phyloP scores from a whole-genome alignment of 2,888 invertebrate species.

The Luperina nickerlii region DNA sequence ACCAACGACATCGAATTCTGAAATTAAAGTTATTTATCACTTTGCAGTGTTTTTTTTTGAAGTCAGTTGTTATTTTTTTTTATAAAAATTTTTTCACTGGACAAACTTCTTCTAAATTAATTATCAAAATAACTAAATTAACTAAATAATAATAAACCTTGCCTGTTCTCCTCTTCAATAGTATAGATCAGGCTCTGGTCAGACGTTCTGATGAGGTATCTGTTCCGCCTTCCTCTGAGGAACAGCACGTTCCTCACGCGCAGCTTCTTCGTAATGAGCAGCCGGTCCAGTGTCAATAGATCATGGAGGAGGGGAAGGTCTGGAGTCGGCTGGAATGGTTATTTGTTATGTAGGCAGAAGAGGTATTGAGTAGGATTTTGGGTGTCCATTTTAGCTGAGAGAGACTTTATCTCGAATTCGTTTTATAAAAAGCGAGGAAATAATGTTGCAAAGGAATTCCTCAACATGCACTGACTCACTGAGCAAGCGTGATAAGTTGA shows the following conservation, averaged over 20 bases:
- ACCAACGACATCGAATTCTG: too few species aligned
- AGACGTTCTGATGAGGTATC: constrained; percentile 77
- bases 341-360: background rate
- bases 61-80: too few species aligned
- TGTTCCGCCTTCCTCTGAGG: constrained; percentile 82
- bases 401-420: background rate
- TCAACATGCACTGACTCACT: background rate
- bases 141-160: constrained; percentile 3
- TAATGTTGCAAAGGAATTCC: background rate
- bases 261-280: constrained; percentile 81
- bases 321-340: constrained; percentile 25
- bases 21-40: too few species aligned
- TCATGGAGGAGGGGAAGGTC: constrained; percentile 70
- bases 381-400: background rate
- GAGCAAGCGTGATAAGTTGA: background rate
- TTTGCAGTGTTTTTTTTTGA: too few species aligned
- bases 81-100: too few species aligned
- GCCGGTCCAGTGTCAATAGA: constrained; percentile 74
- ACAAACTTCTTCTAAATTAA: background rate
- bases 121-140: too few species aligned
- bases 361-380: background rate
- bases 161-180: constrained; percentile 82
- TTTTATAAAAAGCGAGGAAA: background rate
- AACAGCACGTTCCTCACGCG: constrained; percentile 77
- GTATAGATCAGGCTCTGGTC: constrained; percentile 79